Evolutionary conservation across 2,113 vertebrate species (phyloP).

Genomic region (Jaculus jaculus): DNA sequence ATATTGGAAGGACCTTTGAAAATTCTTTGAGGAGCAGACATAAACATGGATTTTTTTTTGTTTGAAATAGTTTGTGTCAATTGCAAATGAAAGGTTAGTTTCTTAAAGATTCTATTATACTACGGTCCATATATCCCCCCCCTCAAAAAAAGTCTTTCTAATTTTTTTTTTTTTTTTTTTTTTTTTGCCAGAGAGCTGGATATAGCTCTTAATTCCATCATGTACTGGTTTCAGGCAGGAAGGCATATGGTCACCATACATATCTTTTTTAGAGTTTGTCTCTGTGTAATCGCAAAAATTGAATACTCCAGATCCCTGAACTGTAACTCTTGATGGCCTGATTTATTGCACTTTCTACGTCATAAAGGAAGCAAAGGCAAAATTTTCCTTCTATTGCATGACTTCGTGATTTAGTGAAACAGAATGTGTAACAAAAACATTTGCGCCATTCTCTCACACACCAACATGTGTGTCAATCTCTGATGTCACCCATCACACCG

Average conservation of each 20-base stretch:
- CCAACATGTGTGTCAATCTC: background rate
- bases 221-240: background rate
- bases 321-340: background rate
- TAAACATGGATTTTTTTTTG: background rate
- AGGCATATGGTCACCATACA: slow-evolving; percentile 37
- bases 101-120: slow-evolving; percentile 47
- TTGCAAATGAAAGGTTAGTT: background rate
- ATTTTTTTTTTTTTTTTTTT: background rate
- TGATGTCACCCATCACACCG: background rate
- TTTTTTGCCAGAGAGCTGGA: background rate
- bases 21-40: background rate
- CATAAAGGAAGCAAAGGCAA: background rate
- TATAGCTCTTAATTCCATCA: background rate
- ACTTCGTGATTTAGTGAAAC: slow-evolving; percentile 18
- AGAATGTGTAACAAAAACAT: background rate
- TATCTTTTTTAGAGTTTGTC: slow-evolving; percentile 1
- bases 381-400: background rate
- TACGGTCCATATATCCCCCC: background rate
- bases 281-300: background rate
- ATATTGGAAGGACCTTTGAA: slow-evolving; percentile 13
- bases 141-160: background rate
- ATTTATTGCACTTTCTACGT: slow-evolving; percentile 6
- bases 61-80: slow-evolving; percentile 24
- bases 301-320: background rate
- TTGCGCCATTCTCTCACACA: background rate